These are phyloP conservation scores for Leptarthrus brevirostris DNA, from an alignment of 2,888 invertebrate genomes.

Conservation along the genomic window DNA sequence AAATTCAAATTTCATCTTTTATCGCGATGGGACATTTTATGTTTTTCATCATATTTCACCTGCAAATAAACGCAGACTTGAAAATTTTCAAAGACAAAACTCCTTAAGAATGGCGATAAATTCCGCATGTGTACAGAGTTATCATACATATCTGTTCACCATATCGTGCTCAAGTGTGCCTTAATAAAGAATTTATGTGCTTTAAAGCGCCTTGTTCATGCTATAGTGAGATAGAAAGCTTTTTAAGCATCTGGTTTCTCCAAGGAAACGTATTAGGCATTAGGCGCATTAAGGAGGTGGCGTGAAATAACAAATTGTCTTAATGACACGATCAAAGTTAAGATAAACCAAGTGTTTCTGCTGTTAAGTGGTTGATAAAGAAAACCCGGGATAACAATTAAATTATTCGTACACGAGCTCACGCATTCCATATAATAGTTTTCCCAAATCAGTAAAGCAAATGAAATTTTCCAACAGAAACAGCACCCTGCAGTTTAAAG, in stretches of 20 bases:
- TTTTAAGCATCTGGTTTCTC: conserved; percentile 21
- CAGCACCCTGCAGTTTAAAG: no score
- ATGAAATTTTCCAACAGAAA: no score
- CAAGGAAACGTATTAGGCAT: neutral
- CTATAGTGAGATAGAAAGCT: conserved; percentile 15
- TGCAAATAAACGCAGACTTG: neutral
- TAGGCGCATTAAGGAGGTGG: neutral
- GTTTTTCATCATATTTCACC: neutral
- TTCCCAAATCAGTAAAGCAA: no score
- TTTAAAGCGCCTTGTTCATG: conserved; percentile 16
- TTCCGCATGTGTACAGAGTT: conserved; percentile 21
- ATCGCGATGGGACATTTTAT: neutral
- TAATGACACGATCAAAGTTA: neutral
- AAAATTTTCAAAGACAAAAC: conserved; percentile 6
- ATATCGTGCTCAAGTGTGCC: conserved; percentile 27
- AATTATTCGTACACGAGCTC: no score
- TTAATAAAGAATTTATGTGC: conserved; percentile 40
- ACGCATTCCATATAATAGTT: no score
- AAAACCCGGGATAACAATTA: no score
- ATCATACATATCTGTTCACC: conserved; percentile 14
- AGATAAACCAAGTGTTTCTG: neutral
- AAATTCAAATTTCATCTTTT: conserved; percentile 7
- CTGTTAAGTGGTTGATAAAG: no score
- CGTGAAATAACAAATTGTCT: conserved; percentile 32
- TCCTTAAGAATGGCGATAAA: conserved; percentile 9